A percentile compares a stretch with the other conserved stretches of the same genome.
Evolutionary conservation across 2,797 vertebrate species (phyloP).

Genomic region (Miopithecus talapoin): DNA sequence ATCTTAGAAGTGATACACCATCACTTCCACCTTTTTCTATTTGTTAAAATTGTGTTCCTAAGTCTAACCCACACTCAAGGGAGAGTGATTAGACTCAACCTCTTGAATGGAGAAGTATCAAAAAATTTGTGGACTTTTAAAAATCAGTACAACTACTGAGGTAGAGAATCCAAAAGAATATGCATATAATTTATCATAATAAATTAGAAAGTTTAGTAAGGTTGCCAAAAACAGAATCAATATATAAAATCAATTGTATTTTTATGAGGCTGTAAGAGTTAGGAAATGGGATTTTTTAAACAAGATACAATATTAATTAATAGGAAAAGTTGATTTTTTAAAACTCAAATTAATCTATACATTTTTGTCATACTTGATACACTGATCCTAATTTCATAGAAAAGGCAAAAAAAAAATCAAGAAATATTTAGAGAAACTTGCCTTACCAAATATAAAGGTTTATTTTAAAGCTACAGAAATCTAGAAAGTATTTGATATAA

Average conservation of each 20-base stretch:
- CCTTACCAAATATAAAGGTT: neutral
- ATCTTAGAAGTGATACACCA: neutral
- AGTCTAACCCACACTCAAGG: neutral
- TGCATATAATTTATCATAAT: neutral
- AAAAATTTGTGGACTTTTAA: neutral
- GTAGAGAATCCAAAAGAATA: neutral
- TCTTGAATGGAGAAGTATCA: neutral
- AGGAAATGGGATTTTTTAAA: constrained; percentile 18
- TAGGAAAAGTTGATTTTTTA: neutral
- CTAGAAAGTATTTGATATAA: neutral
- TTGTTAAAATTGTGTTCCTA: neutral
- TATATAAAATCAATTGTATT: neutral
- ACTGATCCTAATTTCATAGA: neutral
- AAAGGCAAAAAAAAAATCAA: neutral
- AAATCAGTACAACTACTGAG: neutral
- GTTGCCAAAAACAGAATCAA: neutral
- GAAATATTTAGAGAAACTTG: neutral
- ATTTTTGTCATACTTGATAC: neutral
- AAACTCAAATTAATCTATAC: neutral
- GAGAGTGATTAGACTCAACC: neutral
- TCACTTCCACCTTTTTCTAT: neutral
- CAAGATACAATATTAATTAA: neutral
- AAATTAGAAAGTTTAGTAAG: neutral
- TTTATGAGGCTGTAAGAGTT: neutral
- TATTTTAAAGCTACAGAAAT: constrained; percentile 19